phyloP scores from a whole-genome alignment of 2,113 vertebrate species.

The Hipposideros armiger region DNA sequence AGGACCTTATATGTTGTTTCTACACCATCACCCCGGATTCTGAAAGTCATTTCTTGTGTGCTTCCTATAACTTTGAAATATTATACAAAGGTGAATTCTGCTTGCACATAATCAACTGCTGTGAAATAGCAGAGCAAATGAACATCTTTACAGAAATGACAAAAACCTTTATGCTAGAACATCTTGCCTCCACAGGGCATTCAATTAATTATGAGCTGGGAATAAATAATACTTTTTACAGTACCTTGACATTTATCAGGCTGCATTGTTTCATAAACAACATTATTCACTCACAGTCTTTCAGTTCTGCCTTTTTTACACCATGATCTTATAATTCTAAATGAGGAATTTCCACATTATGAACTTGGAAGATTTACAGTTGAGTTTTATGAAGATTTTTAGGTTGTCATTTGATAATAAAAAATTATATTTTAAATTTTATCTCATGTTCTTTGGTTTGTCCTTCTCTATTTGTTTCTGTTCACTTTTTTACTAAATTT shows the following conservation, averaged over 20 bases:
- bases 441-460: slow-evolving; percentile 21
- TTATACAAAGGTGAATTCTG: slow-evolving; percentile 50
- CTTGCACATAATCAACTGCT: neutral
- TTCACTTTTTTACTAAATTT: neutral
- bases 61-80: slow-evolving; percentile 54
- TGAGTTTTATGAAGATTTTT: slow-evolving; percentile 72
- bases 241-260: slow-evolving; percentile 82
- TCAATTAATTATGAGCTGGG: slow-evolving; percentile 85
- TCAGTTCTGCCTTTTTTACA: slow-evolving; percentile 75
- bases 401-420: neutral
- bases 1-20: neutral
- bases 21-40: neutral
- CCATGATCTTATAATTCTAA: slow-evolving; percentile 78
- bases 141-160: slow-evolving; percentile 69
- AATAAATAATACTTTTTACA: slow-evolving; percentile 81
- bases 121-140: slow-evolving; percentile 65
- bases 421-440: neutral
- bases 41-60: neutral
- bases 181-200: slow-evolving; percentile 72
- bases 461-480: neutral
- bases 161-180: slow-evolving; percentile 71
- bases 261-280: slow-evolving; percentile 83
- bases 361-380: slow-evolving; percentile 72
- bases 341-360: slow-evolving; percentile 76
- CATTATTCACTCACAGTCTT: slow-evolving; percentile 83